These are phyloP conservation scores for Pygocentrus nattereri DNA, from an alignment of 2,797 vertebrate species.

Conservation along the genomic window DNA sequence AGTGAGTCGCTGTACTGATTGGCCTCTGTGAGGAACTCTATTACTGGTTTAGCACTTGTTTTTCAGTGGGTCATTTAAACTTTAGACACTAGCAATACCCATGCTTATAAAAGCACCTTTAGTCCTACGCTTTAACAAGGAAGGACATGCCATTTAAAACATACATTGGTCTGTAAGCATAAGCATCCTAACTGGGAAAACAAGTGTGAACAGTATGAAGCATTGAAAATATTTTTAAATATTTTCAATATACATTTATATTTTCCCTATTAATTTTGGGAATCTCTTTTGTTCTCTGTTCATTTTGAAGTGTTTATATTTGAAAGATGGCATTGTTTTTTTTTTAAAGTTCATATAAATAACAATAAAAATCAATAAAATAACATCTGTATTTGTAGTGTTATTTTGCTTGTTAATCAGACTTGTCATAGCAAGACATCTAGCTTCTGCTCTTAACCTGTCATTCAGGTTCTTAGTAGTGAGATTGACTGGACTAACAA, in stretches of 20 bases:
- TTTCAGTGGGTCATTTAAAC: slow-evolving; percentile 26
- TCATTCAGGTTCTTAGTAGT: neutral
- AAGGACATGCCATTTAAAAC: slow-evolving; percentile 1
- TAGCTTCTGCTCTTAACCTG: neutral
- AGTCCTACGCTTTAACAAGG: slow-evolving; percentile 17
- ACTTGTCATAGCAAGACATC: no score
- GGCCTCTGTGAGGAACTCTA: slow-evolving; percentile 59
- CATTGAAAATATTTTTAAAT: slow-evolving; percentile 84
- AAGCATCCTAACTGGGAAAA: slow-evolving; percentile 77
- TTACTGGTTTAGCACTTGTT: slow-evolving; percentile 51
- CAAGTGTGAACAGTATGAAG: slow-evolving; percentile 73
- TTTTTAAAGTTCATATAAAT: slow-evolving; percentile 46
- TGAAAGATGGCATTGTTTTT: slow-evolving; percentile 35
- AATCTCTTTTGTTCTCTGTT: slow-evolving; percentile 71
- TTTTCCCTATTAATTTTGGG: slow-evolving; percentile 93
- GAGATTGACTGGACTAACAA: neutral
- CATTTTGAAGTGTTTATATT: slow-evolving; percentile 49
- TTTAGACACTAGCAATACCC: neutral
- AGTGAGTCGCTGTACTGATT: slow-evolving; percentile 25
- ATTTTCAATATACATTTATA: slow-evolving; percentile 84
- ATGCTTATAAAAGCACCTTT: neutral
- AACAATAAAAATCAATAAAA: slow-evolving; percentile 17
- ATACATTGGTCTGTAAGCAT: neutral
- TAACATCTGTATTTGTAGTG: neutral
- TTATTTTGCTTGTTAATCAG: neutral